These are phyloP conservation scores for Alsophila aescularia DNA, from an alignment of 2,888 invertebrate genomes.

Conservation along the genomic window DNA sequence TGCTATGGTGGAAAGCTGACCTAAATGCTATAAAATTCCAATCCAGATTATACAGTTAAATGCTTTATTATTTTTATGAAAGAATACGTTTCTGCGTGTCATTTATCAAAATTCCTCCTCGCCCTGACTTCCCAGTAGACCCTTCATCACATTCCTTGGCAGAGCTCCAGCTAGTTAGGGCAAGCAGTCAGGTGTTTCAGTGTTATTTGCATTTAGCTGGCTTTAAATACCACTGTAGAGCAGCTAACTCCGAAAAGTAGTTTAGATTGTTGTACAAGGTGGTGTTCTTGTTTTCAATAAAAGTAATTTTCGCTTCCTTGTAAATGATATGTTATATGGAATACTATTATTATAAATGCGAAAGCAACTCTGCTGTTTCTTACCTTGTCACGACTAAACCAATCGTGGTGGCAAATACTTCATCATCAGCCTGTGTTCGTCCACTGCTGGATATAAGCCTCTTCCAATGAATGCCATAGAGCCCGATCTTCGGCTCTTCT, in stretches of 20 bases:
- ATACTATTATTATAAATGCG: no score
- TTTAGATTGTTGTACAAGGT: not conserved
- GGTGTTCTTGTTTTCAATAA: constrained; percentile 8
- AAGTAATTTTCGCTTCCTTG: not conserved
- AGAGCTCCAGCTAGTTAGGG: constrained; percentile 37
- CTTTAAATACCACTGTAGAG: constrained; percentile 31
- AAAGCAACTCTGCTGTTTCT: no score
- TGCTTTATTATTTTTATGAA: constrained; percentile 13
- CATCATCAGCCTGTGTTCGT: no score
- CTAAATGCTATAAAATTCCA: not conserved
- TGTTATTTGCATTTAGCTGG: constrained; percentile 46
- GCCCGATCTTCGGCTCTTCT: no score
- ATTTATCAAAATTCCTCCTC: constrained; percentile 8
- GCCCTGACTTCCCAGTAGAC: constrained; percentile 6
- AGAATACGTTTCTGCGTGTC: constrained; percentile 11
- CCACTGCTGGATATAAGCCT: no score
- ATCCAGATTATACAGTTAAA: constrained; percentile 9
- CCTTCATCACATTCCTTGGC: constrained; percentile 35
- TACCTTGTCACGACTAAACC: no score
- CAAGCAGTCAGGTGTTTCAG: constrained; percentile 52
- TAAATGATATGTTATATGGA: not conserved
- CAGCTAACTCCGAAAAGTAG: not conserved
- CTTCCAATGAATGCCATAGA: no score
- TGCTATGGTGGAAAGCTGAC: constrained; percentile 8
- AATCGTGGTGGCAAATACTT: no score